Base-by-base conservation (phyloP, 2,888 invertebrate species). In the Mythimna loreyi region DNA sequence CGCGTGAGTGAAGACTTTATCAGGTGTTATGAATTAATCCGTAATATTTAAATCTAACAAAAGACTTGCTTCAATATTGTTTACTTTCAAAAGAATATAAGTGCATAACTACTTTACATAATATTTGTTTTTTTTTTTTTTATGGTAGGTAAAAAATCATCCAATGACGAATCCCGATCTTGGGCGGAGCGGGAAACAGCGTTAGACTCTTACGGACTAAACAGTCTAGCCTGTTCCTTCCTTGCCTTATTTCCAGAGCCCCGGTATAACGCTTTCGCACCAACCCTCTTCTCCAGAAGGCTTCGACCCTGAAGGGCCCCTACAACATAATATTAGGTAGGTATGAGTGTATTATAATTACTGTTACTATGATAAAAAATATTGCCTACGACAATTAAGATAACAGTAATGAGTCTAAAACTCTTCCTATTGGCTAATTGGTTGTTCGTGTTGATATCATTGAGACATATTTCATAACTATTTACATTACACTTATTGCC, bases 1-100 rank as follows among this genome's bases (percentile, higher is more conserved):
- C 72, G 66, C 68, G 72, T 68, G 67, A 47, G 45, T 62, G 64
- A 79, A 75, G 50, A 55, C 55, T 77, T 63, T 67, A 64, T 71
- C 55, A 56, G 49, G 30, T 69, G 63, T 50, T 58, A 53, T 28
- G 53, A 57, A 50, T 62, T 40, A 65, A 67, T 70, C 23, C 45
- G 9, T n/a, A 53, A 40, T 65, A 56, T 50, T 50, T 55, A 49
- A n/a, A 21, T 72, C 5, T 68, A n/a, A 33, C 16, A 25, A 45
- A 45, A 45, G 43, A 4, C 11, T 47, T 3, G 21, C 30, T 30
- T 50, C 45, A 11, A 52, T 30, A n/a, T 25, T 28, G 25, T 8
- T 40, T 23, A 2, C 1, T 28, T 19, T 13, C 23, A 23, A 5
- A 33, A 43, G 9, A 47, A 49, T 5, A 53, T 47, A 36, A 1